Evolutionary conservation across 2,888 invertebrate genomes (phyloP).

Genomic region (Emmelina monodactyla): DNA sequence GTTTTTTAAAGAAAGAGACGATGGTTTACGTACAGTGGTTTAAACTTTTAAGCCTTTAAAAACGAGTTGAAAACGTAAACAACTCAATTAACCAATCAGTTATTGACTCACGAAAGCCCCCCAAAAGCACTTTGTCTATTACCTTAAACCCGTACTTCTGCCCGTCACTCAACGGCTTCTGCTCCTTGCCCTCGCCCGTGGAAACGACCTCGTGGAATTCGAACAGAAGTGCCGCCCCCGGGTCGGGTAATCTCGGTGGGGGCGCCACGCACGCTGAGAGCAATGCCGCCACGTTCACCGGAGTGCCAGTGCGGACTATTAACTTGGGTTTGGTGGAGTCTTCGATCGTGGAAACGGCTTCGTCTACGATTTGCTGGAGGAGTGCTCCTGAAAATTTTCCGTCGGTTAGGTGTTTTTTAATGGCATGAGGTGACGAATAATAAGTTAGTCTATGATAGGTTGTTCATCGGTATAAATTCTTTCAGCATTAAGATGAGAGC

Average conservation of each 20-base stretch:
- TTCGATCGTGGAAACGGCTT: slow-evolving; percentile 40
- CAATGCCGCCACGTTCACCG: slow-evolving; percentile 67
- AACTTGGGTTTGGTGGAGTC: slow-evolving; percentile 34
- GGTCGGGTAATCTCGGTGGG: slow-evolving; percentile 64
- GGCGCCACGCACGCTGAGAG: slow-evolving; percentile 65
- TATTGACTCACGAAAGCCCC: too few species aligned
- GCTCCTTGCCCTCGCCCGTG: slow-evolving; percentile 33
- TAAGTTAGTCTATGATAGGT: too few species aligned
- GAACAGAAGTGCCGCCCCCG: slow-evolving; percentile 63
- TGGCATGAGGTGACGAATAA: too few species aligned
- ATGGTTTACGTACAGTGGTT: too few species aligned
- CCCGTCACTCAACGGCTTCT: slow-evolving; percentile 29
- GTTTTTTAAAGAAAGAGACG: too few species aligned
- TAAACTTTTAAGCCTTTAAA: too few species aligned
- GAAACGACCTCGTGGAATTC: slow-evolving; percentile 58
- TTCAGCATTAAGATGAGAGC: too few species aligned
- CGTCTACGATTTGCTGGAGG: slow-evolving; percentile 61
- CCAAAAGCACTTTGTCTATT: too few species aligned
- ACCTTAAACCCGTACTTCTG: slow-evolving; percentile 59
- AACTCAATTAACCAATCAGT: too few species aligned
- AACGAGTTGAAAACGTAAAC: too few species aligned
- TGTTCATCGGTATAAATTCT: too few species aligned
- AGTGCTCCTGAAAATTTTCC: slow-evolving; percentile 48
- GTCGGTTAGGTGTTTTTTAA: too few species aligned
- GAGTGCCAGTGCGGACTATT: slow-evolving; percentile 68